These are phyloP conservation scores for Elgonia sp. DNA, from an alignment of 2,888 invertebrate genomes.

Conservation along the genomic window DNA sequence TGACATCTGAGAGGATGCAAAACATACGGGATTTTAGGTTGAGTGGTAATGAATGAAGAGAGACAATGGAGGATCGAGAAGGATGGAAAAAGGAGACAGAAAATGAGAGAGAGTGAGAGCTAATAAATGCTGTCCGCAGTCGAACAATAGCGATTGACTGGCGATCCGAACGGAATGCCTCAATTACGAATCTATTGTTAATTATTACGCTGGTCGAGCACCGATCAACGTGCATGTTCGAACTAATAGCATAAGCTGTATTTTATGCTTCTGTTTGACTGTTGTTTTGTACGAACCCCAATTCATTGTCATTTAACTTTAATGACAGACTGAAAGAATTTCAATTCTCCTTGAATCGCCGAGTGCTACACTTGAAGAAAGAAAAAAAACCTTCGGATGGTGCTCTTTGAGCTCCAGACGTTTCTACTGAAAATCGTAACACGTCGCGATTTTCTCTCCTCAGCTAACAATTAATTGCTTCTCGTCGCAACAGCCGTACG, in stretches of 20 bases:
- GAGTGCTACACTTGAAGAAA: conserved; percentile 16
- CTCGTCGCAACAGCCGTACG: background rate
- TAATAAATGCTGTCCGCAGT: conserved; percentile 75
- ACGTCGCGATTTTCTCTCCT: background rate
- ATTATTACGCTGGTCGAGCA: conserved; percentile 81
- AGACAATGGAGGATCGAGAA: conserved; percentile 63
- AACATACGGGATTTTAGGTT: conserved; percentile 71
- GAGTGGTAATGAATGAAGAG: conserved; percentile 68
- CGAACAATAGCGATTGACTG: conserved; percentile 78
- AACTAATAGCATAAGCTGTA: conserved; percentile 74
- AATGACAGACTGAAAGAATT: conserved; percentile 63
- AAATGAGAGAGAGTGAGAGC: conserved; percentile 66
- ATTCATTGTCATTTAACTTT: conserved; percentile 65
- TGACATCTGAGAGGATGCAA: conserved; percentile 71
- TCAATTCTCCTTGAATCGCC: conserved; percentile 31
- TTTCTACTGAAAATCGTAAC: background rate
- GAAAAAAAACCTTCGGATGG: background rate
- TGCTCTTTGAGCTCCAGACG: background rate
- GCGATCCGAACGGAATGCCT: conserved; percentile 81
- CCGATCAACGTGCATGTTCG: conserved; percentile 77
- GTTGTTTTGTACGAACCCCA: conserved; percentile 64
- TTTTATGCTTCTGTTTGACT: conserved; percentile 74
- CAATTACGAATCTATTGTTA: conserved; percentile 84
- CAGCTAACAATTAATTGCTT: background rate
- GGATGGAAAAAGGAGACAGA: conserved; percentile 58